Evolutionary conservation across 2,797 vertebrate genomes (phyloP), one percentile per base, ranked within the genome.

Genomic region (Pygocentrus nattereri): DNA sequence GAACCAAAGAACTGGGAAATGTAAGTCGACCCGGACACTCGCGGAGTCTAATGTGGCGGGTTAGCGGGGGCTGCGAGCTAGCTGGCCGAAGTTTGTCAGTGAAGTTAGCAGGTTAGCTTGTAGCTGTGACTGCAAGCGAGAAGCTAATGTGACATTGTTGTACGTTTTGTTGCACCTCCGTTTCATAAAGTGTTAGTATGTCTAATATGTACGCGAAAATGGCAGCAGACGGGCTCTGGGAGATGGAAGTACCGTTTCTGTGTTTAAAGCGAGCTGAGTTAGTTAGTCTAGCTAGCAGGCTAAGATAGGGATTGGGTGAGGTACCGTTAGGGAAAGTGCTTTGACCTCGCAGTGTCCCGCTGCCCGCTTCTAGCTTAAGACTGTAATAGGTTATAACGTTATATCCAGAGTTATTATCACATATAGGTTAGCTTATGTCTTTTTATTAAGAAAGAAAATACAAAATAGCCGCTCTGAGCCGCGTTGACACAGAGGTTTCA

Each of bases 1-100:
- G 94, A 65, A 95, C 94, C 0, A 94, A 94, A 87, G 94, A 95
- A 61, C 78, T 95, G 16, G 93, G 93, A 86, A 94, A 93, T 34
- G 94, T 95, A 89, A 94, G 94, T 74, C 85, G 58, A 67, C 62
- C 82, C 82, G 12, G 82, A 62, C 23, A 72, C 70, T 59, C 68
- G 30, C 52, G 52, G 67, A 74, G 67, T 71, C 18, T 16, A 21
- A 49, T 47, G 18, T 6, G n/a, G n/a, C n/a, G 10, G 5, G 15
- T 25, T 75, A 30, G 19, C 81, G 89, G 90, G 88, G 88, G 8
- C 64, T 68, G 84, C 84, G 3, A 4, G 79, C 59, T 89, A 89
- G 79, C 87, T 4, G 56, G 41, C 41, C n/a, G n/a, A 64, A 72
- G 56, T 47, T 27, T 50, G 59, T 54, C 44, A 15, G 30, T 69